These are phyloP conservation scores for Avahi laniger DNA, from an alignment of 2,797 vertebrate genomes.

Conservation along the genomic window DNA sequence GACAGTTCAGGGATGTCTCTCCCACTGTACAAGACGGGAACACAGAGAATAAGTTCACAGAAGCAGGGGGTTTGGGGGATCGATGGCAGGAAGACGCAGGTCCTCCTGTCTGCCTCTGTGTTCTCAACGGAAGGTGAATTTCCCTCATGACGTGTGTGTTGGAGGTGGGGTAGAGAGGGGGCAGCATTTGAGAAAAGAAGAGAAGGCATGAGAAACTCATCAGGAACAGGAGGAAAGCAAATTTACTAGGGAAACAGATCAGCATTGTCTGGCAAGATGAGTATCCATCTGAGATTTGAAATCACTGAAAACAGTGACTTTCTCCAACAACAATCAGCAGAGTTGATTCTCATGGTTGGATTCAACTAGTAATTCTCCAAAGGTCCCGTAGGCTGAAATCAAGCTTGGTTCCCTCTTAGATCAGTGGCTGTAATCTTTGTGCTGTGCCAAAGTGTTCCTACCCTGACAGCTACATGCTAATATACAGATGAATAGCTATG, in stretches of 20 bases:
- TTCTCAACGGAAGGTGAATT: background rate
- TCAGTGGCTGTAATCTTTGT: background rate
- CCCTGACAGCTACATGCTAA: background rate
- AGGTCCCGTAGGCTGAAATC: background rate
- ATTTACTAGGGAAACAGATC: background rate
- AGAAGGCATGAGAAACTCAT: background rate
- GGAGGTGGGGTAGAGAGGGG: background rate
- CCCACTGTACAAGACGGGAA: background rate
- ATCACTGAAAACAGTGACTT: background rate
- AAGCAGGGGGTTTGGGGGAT: background rate
- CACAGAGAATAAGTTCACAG: background rate
- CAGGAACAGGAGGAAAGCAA: background rate
- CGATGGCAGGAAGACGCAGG: background rate
- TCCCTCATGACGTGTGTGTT: background rate
- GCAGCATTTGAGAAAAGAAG: background rate
- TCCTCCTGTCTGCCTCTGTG: background rate
- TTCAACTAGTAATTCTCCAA: background rate
- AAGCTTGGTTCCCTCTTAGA: background rate
- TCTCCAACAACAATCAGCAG: background rate
- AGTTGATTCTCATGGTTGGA: background rate
- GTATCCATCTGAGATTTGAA: background rate
- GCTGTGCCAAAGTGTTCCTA: background rate
- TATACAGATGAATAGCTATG: background rate
- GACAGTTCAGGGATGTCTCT: background rate
- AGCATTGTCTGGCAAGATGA: background rate